Base-by-base conservation (phyloP, 2,888 invertebrate species). In the Chrysolina haemoptera region DNA sequence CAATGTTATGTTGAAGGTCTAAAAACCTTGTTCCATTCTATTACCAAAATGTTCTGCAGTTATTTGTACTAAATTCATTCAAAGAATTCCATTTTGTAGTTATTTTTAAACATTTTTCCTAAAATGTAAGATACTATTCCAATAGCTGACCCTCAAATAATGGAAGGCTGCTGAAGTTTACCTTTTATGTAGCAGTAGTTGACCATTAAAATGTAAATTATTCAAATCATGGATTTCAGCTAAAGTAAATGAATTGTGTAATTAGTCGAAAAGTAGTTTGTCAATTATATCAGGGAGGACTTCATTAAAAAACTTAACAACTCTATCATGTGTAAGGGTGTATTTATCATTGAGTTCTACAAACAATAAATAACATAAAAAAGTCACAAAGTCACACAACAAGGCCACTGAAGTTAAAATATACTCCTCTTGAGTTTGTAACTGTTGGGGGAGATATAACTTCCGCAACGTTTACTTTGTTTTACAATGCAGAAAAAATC, bases 371-470 rank as follows among this genome's bases (percentile, higher is more conserved):
- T 27, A 27, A 27, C 27, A 27, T 27, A 27, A 27, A 27, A 27
- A 27, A 1, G 5, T 27, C 5, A 27, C 2, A 27, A 27, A 1
- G 5, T 5, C 1, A 27, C 1, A 5, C 8, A 6, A 43, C 43
- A 43, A 43, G 8, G 43, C 43, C 43, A 43, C 43, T 43, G 14
- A 43, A 43, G 43, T 43, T 6, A 43, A 43, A 35, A 41, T 40
- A 35, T 41, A 63, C 63, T 41, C 63, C 63, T 63, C 27, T 63
- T 40, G 35, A 63, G 9, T 27, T 63, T 1, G 63, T 63, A 16
- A 18, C 41, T 63, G 35, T 41, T 14, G 62, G 63, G 18, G 40
- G 63, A 41, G 63, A 41, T 63, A 63, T 63, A 8, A 63, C 63
- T 16, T 63, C 63, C 63, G 40, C 16, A 40, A 40, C 16, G n/a